These are phyloP conservation scores for Protobothrops flavoviridis DNA, from an alignment of 2,113 vertebrate species.

Conservation along the genomic window DNA sequence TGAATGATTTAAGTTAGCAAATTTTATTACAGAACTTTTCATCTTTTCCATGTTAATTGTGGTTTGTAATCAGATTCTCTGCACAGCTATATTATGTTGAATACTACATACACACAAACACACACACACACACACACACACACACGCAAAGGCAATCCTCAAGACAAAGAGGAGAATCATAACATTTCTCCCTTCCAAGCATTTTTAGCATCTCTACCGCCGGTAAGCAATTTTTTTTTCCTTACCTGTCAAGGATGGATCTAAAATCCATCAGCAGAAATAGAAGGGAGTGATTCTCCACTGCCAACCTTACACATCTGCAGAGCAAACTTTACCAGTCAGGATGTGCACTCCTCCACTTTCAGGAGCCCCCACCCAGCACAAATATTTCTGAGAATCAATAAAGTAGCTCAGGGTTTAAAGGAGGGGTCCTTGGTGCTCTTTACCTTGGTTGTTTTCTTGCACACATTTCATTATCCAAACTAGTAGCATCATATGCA, in stretches of 20 bases:
- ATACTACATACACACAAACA: slow-evolving; percentile 43
- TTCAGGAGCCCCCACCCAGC: neutral
- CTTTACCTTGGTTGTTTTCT: neutral
- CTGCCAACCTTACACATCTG: neutral
- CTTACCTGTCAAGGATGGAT: neutral
- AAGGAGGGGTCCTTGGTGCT: neutral
- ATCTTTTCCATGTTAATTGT: slow-evolving; percentile 76
- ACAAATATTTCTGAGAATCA: neutral
- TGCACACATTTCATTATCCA: neutral
- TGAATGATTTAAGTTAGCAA: slow-evolving; percentile 75
- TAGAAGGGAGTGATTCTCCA: neutral
- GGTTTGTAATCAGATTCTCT: slow-evolving; percentile 74
- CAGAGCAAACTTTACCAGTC: neutral
- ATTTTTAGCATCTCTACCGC: neutral
- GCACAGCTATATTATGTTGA: slow-evolving; percentile 68
- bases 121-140: slow-evolving; percentile 32
- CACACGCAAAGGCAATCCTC: slow-evolving; percentile 35
- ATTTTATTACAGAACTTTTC: slow-evolving; percentile 75
- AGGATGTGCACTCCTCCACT: neutral
- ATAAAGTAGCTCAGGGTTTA: neutral
- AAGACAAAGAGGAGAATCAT: slow-evolving; percentile 29
- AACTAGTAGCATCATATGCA: neutral
- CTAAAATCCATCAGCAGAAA: neutral
- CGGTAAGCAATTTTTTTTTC: neutral
- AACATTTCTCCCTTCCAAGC: slow-evolving; percentile 62